Conservation (phyloP, 2,113 vertebrate genomes). For the Eclectus roratus region DNA sequence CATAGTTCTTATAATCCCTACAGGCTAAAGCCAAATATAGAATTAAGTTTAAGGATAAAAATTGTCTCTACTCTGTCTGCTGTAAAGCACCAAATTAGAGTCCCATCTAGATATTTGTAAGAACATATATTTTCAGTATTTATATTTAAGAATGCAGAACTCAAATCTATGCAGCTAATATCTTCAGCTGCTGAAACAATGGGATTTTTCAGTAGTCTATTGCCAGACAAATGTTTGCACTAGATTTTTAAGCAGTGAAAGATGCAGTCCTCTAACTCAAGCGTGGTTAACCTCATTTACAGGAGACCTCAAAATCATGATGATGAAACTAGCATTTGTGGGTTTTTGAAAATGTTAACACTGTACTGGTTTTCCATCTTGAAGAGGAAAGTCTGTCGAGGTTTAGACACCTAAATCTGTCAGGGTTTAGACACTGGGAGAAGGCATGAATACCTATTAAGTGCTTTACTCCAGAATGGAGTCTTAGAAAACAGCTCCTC, state of each 20-base stretch:
- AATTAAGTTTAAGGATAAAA: constrained; percentile 14
- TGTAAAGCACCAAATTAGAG: background rate
- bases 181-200: background rate
- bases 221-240: background rate
- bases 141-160: background rate
- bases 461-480: background rate
- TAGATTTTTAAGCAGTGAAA: constrained; percentile 20
- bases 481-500: background rate
- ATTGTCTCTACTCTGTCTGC: background rate
- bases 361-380: background rate
- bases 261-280: background rate
- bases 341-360: background rate
- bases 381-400: background rate
- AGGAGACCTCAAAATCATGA: background rate
- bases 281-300: background rate
- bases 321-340: background rate
- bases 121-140: background rate
- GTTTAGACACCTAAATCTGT: background rate
- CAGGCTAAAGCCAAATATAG: constrained; percentile 34
- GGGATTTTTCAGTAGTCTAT: background rate
- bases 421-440: background rate
- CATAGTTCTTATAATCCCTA: constrained; percentile 4
- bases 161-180: background rate
- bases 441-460: background rate
- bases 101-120: background rate